These are phyloP conservation scores for Hippopotamus amphibius DNA, from an alignment of 2,113 vertebrate species.

Conservation along the genomic window DNA sequence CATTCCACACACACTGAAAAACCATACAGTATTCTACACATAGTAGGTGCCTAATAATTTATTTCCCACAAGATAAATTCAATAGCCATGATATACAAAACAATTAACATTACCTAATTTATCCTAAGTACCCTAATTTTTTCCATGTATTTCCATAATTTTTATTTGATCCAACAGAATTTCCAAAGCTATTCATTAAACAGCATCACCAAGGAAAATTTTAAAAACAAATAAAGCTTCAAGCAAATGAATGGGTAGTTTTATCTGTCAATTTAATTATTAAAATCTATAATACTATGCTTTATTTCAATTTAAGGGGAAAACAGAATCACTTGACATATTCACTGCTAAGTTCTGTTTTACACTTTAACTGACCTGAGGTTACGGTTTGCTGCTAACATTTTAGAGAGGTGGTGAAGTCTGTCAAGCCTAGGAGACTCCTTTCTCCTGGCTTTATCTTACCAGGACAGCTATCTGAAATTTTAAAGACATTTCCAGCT, in stretches of 20 bases:
- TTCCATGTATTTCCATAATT: neutral
- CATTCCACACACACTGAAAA: neutral
- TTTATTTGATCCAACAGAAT: neutral
- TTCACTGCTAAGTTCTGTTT: neutral
- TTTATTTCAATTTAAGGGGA: neutral
- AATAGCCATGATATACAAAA: neutral
- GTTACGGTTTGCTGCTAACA: neutral
- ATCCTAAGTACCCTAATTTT: neutral
- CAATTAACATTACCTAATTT: neutral
- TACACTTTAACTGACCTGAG: neutral
- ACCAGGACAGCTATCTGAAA: neutral
- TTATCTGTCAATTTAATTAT: neutral
- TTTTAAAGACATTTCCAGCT: neutral
- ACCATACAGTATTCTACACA: neutral
- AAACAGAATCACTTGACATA: neutral
- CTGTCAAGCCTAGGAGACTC: neutral
- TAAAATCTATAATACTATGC: neutral
- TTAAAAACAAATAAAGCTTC: constrained; percentile 9
- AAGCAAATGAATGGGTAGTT: neutral
- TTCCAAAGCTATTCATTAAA: neutral
- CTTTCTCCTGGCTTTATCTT: neutral
- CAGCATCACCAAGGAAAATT: neutral
- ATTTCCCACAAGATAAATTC: neutral
- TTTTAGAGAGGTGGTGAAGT: neutral
- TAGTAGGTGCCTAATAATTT: neutral